Conservation (phyloP, 2,113 vertebrate genomes). For the Catagonus wagneri region DNA sequence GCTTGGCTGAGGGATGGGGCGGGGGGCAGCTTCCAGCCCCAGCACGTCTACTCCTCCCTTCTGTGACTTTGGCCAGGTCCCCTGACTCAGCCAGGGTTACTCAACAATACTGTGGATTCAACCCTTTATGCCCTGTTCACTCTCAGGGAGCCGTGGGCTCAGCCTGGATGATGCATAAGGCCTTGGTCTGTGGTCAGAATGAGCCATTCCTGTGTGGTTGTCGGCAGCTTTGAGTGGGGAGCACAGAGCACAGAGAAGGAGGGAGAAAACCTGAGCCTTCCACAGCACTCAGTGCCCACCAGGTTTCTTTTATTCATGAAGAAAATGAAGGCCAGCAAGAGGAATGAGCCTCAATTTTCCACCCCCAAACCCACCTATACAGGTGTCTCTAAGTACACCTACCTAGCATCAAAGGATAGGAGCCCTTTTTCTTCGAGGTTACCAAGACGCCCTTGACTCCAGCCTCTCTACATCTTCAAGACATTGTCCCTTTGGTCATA, state of each 20-base stretch:
- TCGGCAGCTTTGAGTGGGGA: not conserved
- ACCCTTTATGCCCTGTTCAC: not conserved
- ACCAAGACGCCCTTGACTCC: too few relatives aligned
- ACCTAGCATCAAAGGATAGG: too few relatives aligned
- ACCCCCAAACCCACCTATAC: not conserved
- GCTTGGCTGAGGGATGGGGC: not conserved
- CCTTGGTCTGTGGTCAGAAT: not conserved
- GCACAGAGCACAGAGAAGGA: not conserved
- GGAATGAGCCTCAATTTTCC: not conserved
- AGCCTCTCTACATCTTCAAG: not conserved
- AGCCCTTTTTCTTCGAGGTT: not conserved
- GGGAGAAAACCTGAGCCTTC: not conserved
- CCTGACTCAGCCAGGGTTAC: not conserved
- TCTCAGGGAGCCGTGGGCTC: not conserved
- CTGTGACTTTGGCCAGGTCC: not conserved
- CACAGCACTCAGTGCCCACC: not conserved
- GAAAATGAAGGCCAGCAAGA: slow-evolving; percentile 2
- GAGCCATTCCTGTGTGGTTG: not conserved
- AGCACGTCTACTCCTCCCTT: not conserved
- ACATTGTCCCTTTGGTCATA: not conserved
- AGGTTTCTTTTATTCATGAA: not conserved
- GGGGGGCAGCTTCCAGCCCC: not conserved
- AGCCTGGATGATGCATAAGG: not conserved
- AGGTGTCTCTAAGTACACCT: not conserved
- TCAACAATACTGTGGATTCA: not conserved